Percentiles rank a stretch among this genome's conserved stretches.
Conservation (phyloP, 2,113 vertebrate genomes). For the Geococcyx californianus region DNA sequence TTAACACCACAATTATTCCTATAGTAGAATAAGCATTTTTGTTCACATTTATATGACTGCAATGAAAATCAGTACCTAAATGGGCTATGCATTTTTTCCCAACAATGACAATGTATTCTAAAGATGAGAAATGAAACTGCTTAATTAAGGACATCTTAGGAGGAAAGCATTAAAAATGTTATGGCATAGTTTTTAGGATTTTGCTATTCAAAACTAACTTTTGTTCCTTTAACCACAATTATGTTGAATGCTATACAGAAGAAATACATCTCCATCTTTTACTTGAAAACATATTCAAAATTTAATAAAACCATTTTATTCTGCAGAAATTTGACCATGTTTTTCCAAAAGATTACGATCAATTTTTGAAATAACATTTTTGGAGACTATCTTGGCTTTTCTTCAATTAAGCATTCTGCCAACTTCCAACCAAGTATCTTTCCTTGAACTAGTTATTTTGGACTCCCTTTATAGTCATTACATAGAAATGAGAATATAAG, state of each 20-base stretch:
- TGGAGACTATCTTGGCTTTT: not conserved
- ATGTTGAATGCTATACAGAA: not conserved
- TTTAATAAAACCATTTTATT: not conserved
- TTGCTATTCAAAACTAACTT: not conserved
- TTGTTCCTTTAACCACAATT: not conserved
- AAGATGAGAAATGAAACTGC: not conserved
- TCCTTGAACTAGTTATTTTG: not conserved
- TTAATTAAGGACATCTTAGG: not conserved
- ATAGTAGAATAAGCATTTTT: not conserved
- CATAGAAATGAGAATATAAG: not conserved
- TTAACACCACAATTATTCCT: not conserved
- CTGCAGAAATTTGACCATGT: not conserved
- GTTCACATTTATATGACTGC: not conserved
- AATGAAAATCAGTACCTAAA: not conserved
- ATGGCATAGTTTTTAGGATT: rapidly evolving
- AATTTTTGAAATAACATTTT: not conserved
- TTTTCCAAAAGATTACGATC: not conserved
- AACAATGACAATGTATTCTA: not conserved
- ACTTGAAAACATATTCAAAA: not conserved
- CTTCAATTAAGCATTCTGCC: not conserved
- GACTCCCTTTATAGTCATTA: not conserved
- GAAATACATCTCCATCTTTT: not conserved
- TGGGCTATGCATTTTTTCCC: not conserved
- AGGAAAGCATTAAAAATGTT: not conserved
- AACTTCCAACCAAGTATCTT: not conserved